These are phyloP conservation scores for Orthosia gracilis DNA, from an alignment of 2,888 invertebrate genomes.

Conservation along the genomic window DNA sequence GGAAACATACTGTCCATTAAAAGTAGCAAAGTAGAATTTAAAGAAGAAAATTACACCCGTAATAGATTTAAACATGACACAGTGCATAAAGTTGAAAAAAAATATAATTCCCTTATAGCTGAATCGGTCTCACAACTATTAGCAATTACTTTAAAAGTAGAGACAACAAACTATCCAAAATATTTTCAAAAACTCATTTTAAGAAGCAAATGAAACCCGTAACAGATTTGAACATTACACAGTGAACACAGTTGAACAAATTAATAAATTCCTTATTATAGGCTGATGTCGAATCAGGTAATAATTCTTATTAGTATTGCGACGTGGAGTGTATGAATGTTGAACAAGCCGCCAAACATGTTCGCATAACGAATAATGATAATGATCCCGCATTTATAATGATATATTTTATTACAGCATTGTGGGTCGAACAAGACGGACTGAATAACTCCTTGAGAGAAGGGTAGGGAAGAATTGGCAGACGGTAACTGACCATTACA, in stretches of 20 bases:
- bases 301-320: conserved; percentile 52
- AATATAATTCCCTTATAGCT: conserved; percentile 18
- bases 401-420: conserved; percentile 80
- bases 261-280: conserved; percentile 20
- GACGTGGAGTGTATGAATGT: conserved; percentile 48
- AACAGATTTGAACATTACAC: conserved; percentile 19
- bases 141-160: background rate
- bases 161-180: background rate
- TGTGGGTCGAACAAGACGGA: conserved; percentile 74
- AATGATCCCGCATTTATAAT: conserved; percentile 77
- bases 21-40: background rate
- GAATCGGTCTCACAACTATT: background rate
- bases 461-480: conserved; percentile 25
- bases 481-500: conserved; percentile 38
- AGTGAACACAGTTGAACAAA: conserved; percentile 11
- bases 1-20: background rate
- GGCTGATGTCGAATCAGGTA: conserved; percentile 15
- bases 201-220: background rate
- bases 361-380: conserved; percentile 66
- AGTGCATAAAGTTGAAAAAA: conserved; percentile 14
- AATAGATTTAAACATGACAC: conserved; percentile 17
- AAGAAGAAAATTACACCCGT: background rate
- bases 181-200: background rate
- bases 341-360: conserved; percentile 59
- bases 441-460: conserved; percentile 64